Percentiles rank a stretch among this genome's conserved stretches.
Evolutionary conservation across 1,140 invertebrate species (phyloP).

Genomic region (Hypsibius dujardini): DNA sequence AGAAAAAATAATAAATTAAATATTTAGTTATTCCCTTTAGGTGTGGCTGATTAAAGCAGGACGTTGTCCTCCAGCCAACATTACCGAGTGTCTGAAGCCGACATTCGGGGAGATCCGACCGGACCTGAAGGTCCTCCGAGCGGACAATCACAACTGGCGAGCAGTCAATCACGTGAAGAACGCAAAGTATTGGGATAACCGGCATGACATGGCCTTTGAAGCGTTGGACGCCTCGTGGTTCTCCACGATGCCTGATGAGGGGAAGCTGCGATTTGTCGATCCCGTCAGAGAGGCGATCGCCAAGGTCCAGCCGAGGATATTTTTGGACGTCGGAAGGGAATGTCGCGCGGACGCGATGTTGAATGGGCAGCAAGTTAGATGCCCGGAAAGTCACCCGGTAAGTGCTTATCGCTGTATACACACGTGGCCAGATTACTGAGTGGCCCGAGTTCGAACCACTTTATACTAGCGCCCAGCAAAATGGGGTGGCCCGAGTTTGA

Average conservation of each 20-base stretch:
- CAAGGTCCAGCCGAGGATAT: not conserved
- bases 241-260: not conserved
- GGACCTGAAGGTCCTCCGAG: not conserved
- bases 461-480: not conserved
- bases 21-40: too few relatives aligned
- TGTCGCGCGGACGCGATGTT: not conserved
- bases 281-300: not conserved
- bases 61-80: not conserved
- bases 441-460: too few relatives aligned
- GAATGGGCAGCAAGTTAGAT: not conserved
- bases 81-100: constrained; percentile 12
- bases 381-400: constrained; percentile 4
- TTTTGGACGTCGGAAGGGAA: not conserved
- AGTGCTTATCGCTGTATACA: not conserved
- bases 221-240: constrained; percentile 7
- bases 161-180: not conserved
- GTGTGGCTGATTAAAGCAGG: not conserved
- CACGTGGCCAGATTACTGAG: too few relatives aligned
- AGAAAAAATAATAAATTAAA: too few relatives aligned
- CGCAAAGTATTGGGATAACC: not conserved
- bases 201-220: not conserved
- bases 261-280: not conserved
- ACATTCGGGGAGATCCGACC: not conserved
- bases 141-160: constrained; percentile 15
- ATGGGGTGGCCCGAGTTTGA: not conserved